Conservation (phyloP, 1,140 invertebrate genomes). For the Grapholita molesta region DNA sequence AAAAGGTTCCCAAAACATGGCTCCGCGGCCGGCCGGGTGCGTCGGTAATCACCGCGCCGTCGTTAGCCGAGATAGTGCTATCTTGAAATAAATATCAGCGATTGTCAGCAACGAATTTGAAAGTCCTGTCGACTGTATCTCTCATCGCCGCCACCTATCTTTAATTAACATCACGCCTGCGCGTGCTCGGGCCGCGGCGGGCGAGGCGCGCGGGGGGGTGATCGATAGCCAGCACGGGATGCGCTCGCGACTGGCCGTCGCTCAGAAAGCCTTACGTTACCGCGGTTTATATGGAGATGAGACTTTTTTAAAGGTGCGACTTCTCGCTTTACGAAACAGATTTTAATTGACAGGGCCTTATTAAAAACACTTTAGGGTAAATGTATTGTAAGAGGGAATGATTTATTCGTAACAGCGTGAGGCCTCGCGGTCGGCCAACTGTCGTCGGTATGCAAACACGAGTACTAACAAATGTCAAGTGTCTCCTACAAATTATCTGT, state of each 20-base stretch:
- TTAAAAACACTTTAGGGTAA: constrained; percentile 16
- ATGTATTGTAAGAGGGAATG: not conserved
- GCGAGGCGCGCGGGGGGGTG: constrained; percentile 1
- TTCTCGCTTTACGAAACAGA: not conserved
- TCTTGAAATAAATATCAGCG: constrained; percentile 33
- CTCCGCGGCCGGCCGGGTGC: constrained; percentile 1
- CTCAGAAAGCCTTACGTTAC: not conserved
- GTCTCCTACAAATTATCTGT: not conserved
- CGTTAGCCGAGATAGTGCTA: constrained; percentile 23
- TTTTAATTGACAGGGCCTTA: constrained; percentile 17
- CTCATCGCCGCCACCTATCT: constrained; percentile 34
- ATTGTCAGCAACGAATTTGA: constrained; percentile 47
- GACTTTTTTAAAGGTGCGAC: not conserved
- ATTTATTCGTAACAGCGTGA: constrained; percentile 9
- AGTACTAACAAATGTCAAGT: not conserved
- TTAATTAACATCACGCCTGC: constrained; percentile 43
- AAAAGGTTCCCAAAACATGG: constrained; percentile 13
- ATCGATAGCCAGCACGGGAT: constrained; percentile 25
- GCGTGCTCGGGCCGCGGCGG: not conserved
- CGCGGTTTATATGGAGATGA: not conserved
- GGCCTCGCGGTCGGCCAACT: not conserved
- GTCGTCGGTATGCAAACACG: constrained; percentile 5
- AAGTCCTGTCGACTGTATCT: constrained; percentile 33
- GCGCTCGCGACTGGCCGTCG: constrained; percentile 21
- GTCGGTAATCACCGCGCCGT: constrained; percentile 20